A percentile compares a stretch with the other conserved stretches of the same genome.
These are phyloP conservation scores for Heliopora coerulea DNA, from an alignment of 92 coral and sea anemone genomes.

Conservation along the genomic window DNA sequence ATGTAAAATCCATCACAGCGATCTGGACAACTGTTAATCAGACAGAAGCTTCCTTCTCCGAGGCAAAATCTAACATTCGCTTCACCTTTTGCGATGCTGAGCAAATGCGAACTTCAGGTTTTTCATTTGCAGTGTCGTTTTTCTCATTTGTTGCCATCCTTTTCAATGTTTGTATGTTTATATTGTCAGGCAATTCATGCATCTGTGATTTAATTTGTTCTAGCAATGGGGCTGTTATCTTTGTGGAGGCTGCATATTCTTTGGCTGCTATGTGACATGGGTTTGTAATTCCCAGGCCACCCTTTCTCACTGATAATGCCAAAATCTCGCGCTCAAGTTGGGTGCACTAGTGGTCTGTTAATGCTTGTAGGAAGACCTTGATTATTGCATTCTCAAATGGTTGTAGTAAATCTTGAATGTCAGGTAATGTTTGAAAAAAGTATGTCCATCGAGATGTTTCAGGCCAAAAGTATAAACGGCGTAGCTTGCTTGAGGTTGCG, in stretches of 20 bases:
- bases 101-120: background rate
- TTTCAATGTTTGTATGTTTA: no score
- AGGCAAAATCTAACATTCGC: slow-evolving; percentile 31
- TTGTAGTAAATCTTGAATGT: no score
- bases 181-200: no score
- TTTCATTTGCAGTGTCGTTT: background rate
- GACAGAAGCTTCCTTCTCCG: slow-evolving; percentile 41
- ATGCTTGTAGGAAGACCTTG: slow-evolving; percentile 46
- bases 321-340: slow-evolving; percentile 38
- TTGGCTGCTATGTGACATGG: slow-evolving; percentile 43
- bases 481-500: slow-evolving; percentile 57
- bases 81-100: slow-evolving; percentile 24
- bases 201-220: background rate
- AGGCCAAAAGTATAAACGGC: slow-evolving; percentile 36
- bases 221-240: slow-evolving; percentile 40
- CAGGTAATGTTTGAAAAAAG: slow-evolving; percentile 53
- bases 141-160: no score
- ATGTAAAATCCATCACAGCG: slow-evolving; percentile 34
- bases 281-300: slow-evolving; percentile 52
- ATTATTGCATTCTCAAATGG: slow-evolving; percentile 52
- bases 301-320: slow-evolving; percentile 51
- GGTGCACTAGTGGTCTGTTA: slow-evolving; percentile 46
- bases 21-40: slow-evolving; percentile 52
- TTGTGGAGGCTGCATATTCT: slow-evolving; percentile 47
- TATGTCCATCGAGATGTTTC: slow-evolving; percentile 49